Base-by-base conservation (phyloP, 2,797 vertebrate genomes). In the Gymnoscopelus braueri region DNA sequence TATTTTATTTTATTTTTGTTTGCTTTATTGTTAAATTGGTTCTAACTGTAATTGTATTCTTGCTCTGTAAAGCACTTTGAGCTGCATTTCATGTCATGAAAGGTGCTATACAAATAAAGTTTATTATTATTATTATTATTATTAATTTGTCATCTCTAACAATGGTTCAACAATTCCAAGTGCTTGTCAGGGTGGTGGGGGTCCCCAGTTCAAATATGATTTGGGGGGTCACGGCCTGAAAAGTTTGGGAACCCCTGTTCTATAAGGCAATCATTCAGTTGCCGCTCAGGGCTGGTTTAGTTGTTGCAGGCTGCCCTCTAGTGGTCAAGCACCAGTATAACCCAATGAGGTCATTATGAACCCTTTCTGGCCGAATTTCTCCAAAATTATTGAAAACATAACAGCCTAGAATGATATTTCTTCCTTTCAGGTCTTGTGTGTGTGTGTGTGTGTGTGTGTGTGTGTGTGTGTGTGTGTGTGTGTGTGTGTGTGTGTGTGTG, bases 281-380 rank as follows among this genome's bases (percentile, higher is more conserved):
- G 53, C 15, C 1, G 39, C 29, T 24, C 4, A 5, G 29, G 12
- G 26, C 4, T n/a, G 9, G 2, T n/a, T 69, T 65, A 14, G 60
- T 78, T 69, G 51, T 52, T 47, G 3, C 72, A 26, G 81, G 84
- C 84, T 90, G 88, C 89, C 83, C 83, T 83, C 89, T 87, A 69
- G 48, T 87, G 89, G 9, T 56, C 59, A 69, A 61, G 79, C 1
- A 60, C 29, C 0, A 0, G 26, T 71, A 60, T n/a, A 53, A 13
- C 72, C 74, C 53, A 49, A 3, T 52, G 26, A 56, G 47, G 48
- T 24, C 11, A 47, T 52, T 65, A 44, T 39, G 35, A 8, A 54
- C 64, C 12, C 24, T 44, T 39, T 54, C 50, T 54, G 26, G 26
- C 26, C 2, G 26, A 29, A 3, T 29, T 29, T 29, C 2, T 29